Base-by-base conservation (phyloP, 2,888 invertebrate species). In the Phlogophora meticulosa region DNA sequence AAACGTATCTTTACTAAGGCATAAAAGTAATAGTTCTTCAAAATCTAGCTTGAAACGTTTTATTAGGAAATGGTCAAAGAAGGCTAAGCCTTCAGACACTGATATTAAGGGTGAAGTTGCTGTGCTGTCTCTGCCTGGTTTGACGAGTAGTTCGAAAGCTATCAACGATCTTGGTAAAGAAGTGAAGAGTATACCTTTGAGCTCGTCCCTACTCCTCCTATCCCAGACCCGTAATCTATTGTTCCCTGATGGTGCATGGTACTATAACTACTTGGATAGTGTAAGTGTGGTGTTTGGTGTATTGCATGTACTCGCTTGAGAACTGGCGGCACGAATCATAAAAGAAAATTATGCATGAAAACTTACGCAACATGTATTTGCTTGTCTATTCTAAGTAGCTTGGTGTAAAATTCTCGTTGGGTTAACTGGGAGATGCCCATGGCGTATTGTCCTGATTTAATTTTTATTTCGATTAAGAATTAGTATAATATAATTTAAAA, bases 211-310 rank as follows among this genome's bases (percentile, higher is more conserved):
- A n/a, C 84, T 93, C 3, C 88, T 95, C 2, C 70, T 94, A 4
- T 91, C 91, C 80, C 94, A 94, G 84, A 94, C 94, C 63, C 87
- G 91, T 62, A 91, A 86, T 48, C 88, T 94, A 36, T 85, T 94
- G 28, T 83, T 70, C 65, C 92, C 93, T 20, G 93, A 93, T 53
- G 94, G 91, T 91, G 93, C 93, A 92, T 95, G 94, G 94, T 95
- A 95, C 91, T 95, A 88, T 94, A 90, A 93, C 85, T 94, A 94
- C 86, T 88, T 94, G 90, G 92, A 94, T 89, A 79, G 92, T 90
- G 95, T 95, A 94, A 95, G 95, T 95, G 87, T 90, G 89, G 88
- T 87, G 86, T 87, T 88, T 86, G 88, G 88, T 85, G 78, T 78
- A 83, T 69, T 82, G 85, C 85, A 87, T 87, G 88, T 68, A 85